Conservation (phyloP, 2,797 vertebrate species). For the Centropyge bicolor region DNA sequence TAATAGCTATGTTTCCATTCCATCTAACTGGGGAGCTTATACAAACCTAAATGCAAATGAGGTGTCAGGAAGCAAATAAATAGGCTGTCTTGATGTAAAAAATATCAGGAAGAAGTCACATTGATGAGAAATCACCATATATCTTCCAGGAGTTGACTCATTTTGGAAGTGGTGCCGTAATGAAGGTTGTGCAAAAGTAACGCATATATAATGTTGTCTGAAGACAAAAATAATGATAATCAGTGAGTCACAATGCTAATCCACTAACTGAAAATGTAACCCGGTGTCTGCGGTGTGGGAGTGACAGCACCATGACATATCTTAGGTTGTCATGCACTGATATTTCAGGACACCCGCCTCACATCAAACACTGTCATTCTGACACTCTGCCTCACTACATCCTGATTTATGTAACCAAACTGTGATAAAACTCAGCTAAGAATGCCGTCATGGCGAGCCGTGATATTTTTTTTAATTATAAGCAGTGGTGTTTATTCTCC, state of each 20-base stretch:
- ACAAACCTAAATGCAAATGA: conserved; percentile 57
- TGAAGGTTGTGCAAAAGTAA: neutral
- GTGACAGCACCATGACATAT: conserved; percentile 57
- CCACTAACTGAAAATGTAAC: conserved; percentile 42
- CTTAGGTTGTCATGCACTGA: conserved; percentile 41
- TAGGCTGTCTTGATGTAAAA: conserved; percentile 35
- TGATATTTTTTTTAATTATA: conserved; percentile 29
- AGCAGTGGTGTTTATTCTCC: conserved; percentile 14
- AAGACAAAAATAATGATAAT: conserved; percentile 29
- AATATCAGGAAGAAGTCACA: conserved; percentile 3
- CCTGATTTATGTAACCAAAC: conserved; percentile 28
- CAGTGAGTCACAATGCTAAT: conserved; percentile 51
- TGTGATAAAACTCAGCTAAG: conserved; percentile 4
- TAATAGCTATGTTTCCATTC: conserved; percentile 34
- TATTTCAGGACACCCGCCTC: conserved; percentile 52
- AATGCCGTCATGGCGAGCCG: conserved; percentile 3
- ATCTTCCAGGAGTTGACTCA: conserved; percentile 29
- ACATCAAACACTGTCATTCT: conserved; percentile 43
- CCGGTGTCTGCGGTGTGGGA: conserved; percentile 52
- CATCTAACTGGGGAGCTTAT: conserved; percentile 12
- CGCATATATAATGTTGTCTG: conserved; percentile 14
- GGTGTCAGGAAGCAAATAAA: conserved; percentile 38
- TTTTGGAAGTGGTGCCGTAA: conserved; percentile 16
- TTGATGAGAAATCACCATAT: conserved; percentile 27
- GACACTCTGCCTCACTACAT: conserved; percentile 28